Evolutionary conservation across 2,888 invertebrate species (phyloP).

Genomic region (Ormyrus rosae): DNA sequence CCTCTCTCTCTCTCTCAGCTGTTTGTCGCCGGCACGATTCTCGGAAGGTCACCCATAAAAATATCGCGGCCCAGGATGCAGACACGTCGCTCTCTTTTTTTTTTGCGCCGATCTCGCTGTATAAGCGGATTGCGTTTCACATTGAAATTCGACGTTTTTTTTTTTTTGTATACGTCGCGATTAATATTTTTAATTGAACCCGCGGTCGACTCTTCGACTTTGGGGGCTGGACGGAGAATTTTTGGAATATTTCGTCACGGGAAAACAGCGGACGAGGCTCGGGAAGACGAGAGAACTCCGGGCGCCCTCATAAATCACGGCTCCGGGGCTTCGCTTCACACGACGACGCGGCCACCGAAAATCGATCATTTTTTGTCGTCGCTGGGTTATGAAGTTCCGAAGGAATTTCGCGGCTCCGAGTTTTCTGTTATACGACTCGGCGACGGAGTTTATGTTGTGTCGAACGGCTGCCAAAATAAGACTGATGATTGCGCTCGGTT

Average conservation of each 20-base stretch:
- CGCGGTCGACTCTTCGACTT: not conserved
- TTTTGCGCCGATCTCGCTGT: not conserved
- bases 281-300: not conserved
- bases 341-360: not conserved
- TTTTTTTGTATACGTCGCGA: not conserved
- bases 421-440: too few relatives aligned
- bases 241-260: slow-evolving; percentile 15
- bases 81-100: slow-evolving; percentile 51
- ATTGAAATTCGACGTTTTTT: not conserved
- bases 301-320: slow-evolving; percentile 45
- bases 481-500: too few relatives aligned
- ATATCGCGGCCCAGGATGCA: slow-evolving; percentile 66
- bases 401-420: too few relatives aligned
- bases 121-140: not conserved
- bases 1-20: slow-evolving; percentile 62
- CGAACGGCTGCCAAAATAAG: too few relatives aligned
- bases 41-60: slow-evolving; percentile 69
- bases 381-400: too few relatives aligned
- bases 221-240: not conserved
- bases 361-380: slow-evolving; percentile 32
- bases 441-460: too few relatives aligned
- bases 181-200: slow-evolving; percentile 27
- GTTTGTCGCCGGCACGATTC: slow-evolving; percentile 66
- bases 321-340: not conserved
- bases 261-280: not conserved